Evolutionary conservation across 2,113 vertebrate species (phyloP).

Genomic region (Blennius ocellaris): DNA sequence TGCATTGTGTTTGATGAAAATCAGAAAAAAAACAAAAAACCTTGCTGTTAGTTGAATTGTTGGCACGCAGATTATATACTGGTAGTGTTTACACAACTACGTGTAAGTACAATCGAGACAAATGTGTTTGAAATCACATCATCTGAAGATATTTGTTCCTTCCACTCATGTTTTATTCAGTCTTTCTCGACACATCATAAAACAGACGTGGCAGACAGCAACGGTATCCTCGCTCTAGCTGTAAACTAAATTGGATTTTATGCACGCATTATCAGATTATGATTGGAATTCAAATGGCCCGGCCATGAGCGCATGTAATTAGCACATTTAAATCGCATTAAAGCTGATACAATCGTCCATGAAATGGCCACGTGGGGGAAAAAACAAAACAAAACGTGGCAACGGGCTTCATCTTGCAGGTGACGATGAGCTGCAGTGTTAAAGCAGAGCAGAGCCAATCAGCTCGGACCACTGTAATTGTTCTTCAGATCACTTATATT

Average conservation of each 20-base stretch:
- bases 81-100: not conserved
- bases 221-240: not conserved
- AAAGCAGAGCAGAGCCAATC: not conserved
- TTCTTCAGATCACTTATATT: slow-evolving; percentile 6
- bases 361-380: slow-evolving; percentile 6
- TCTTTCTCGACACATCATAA: not conserved
- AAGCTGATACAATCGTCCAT: not conserved
- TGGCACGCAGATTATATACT: not conserved
- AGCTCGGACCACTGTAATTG: slow-evolving; percentile 9
- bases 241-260: slow-evolving; percentile 14
- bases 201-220: not conserved
- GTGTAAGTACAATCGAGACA: not conserved
- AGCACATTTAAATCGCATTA: slow-evolving; percentile 6
- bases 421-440: too few species aligned
- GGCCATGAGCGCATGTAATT: slow-evolving; percentile 11
- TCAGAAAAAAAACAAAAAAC: not conserved
- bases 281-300: not conserved
- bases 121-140: not conserved
- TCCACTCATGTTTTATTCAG: not conserved
- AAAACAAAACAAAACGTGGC: slow-evolving; percentile 2
- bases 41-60: slow-evolving; percentile 4
- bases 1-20: not conserved
- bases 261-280: slow-evolving; percentile 20
- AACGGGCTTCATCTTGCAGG: too few species aligned
- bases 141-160: not conserved